Conservation (phyloP, 2,888 invertebrate species). For the Bugulina stolonifera region DNA sequence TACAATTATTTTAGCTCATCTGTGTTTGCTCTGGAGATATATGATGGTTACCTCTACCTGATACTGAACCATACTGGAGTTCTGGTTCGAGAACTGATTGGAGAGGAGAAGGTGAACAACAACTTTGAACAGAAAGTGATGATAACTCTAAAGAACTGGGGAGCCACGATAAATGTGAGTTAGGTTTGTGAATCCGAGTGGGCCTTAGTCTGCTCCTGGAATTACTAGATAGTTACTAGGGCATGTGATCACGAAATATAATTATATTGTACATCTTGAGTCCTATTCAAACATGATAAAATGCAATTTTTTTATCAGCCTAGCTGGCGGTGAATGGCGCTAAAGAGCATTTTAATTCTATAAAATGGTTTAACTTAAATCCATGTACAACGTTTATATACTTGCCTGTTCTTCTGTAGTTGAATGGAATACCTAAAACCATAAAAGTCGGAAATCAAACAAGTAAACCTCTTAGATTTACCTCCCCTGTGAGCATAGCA, state of each 20-base stretch:
- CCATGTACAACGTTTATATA: too few relatives aligned
- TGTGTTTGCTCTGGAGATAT: slow-evolving; percentile 83
- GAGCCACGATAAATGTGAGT: neutral
- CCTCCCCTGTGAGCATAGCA: neutral
- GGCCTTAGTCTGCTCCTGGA: too few relatives aligned
- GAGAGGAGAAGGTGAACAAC: neutral
- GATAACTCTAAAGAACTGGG: neutral
- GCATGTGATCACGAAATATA: too few relatives aligned
- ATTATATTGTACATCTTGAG: too few relatives aligned
- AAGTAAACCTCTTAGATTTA: neutral
- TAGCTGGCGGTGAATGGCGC: too few relatives aligned
- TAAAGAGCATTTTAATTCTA: too few relatives aligned
- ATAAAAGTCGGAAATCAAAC: neutral
- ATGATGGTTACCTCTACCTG: slow-evolving; percentile 87
- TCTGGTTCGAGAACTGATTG: neutral
- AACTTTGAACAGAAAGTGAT: neutral
- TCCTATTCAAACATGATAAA: too few relatives aligned
- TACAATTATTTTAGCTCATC: neutral
- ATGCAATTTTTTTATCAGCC: too few relatives aligned
- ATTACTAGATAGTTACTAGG: too few relatives aligned
- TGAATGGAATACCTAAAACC: neutral
- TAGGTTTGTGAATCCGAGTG: too few relatives aligned
- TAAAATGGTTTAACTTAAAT: too few relatives aligned
- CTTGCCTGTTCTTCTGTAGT: too few relatives aligned
- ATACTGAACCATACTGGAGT: slow-evolving; percentile 63